Evolutionary conservation across 1,140 invertebrate species (phyloP), one percentile per base, ranked within the genome.

Genomic region (Trachymyrmex cornetzi): DNA sequence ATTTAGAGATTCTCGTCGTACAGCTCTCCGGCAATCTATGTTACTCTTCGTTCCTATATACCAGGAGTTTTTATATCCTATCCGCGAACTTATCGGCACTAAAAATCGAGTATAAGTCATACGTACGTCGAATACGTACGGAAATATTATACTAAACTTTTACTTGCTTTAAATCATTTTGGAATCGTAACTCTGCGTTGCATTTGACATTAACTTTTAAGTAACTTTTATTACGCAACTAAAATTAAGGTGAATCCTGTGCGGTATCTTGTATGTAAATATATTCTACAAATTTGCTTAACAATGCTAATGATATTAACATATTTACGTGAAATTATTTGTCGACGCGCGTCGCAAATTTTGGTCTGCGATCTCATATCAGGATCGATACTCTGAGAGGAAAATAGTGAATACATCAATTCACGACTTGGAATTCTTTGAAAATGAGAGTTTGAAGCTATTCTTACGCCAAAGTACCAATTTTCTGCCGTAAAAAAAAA

Each of bases 61-160:
- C 27, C 44, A 5, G 16, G n/a, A 69, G 22, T 44, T 57, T 59
- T 74, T 61, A 84, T 44, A 75, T 74, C n/a, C 14, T 72, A 30
- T 61, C n/a, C 16, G 53, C 67, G 19, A 82, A 74, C 24, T 48
- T 75, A 84, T 84, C 69, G 80, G 22, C 22, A 63, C 24, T 75
- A 84, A 84, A 59, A 84, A 24, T 61, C 55, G 55, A 84, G 50
- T 48, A 19, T 14, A 6, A 27, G 6, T 61, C 24, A n/a, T 63
- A 74, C 38, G 38, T 44, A 72, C 11, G 38, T 44, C 38, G 38
- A 44, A 44, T 44, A 44, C 12, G 22, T n/a, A 57, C 57, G 61
- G 61, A 75, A 48, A 75, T 82, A 34, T 74, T 44, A 44, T 11
- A 38, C 66, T 38, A 27, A 48, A 14, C 38, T 53, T 74, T 48